Conservation (phyloP, 1,140 invertebrate species). For the Sinella curviseta region DNA sequence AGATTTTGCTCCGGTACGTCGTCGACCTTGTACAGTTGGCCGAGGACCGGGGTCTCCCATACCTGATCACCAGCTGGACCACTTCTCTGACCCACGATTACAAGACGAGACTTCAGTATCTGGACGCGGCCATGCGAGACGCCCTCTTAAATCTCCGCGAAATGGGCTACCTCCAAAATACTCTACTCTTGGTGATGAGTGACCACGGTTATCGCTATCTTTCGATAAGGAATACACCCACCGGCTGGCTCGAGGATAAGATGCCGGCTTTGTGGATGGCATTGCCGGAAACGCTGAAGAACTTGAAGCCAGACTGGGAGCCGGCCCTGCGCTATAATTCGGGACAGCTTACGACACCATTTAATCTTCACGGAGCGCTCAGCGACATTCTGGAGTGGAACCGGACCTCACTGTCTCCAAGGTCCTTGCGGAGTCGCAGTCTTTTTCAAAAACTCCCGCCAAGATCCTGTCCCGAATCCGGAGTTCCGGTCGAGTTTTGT, state of each 20-base stretch:
- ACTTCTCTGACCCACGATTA: slow-evolving; percentile 37
- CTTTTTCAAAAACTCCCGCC: too few relatives aligned
- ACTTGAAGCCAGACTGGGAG: slow-evolving; percentile 53
- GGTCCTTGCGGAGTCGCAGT: background rate
- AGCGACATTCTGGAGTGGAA: background rate
- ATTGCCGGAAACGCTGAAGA: slow-evolving; percentile 25
- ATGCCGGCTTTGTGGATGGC: slow-evolving; percentile 42
- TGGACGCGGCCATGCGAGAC: slow-evolving; percentile 22
- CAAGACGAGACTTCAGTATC: background rate
- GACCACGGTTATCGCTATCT: slow-evolving; percentile 51
- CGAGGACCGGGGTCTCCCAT: background rate
- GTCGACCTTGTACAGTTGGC: background rate
- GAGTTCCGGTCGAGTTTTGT: background rate
- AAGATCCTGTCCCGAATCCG: background rate
- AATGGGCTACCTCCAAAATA: slow-evolving; percentile 28
- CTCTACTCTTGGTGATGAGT: slow-evolving; percentile 44
- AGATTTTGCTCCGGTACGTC: slow-evolving; percentile 34
- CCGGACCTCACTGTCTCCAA: background rate
- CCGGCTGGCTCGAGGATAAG: slow-evolving; percentile 49
- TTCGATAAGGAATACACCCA: slow-evolving; percentile 31
- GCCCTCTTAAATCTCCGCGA: slow-evolving; percentile 9
- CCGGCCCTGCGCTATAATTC: slow-evolving; percentile 55
- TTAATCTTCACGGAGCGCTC: background rate
- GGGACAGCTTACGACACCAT: background rate
- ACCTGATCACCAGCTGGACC: slow-evolving; percentile 37